A percentile compares a stretch with the other conserved stretches of the same genome.
Conservation (phyloP, 2,113 vertebrate species). For the Polyodon spathula region DNA sequence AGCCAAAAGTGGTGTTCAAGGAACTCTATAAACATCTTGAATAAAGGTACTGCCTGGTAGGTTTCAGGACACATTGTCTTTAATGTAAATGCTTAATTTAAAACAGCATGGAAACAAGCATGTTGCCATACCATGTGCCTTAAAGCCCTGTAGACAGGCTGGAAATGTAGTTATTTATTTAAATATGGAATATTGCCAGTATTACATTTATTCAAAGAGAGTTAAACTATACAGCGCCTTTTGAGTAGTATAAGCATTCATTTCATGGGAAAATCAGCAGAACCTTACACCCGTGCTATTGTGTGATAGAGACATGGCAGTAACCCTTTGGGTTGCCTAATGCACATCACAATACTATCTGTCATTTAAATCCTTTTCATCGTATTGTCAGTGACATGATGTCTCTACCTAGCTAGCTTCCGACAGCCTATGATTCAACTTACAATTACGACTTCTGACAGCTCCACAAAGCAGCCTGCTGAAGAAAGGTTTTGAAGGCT, state of each 20-base stretch:
- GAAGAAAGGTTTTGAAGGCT: neutral
- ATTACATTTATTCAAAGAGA: no score
- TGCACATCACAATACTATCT: neutral
- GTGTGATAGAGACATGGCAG: neutral
- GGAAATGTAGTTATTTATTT: no score
- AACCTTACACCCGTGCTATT: neutral
- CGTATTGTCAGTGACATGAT: neutral
- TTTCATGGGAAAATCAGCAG: neutral
- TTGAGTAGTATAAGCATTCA: neutral
- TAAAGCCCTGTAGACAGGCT: no score
- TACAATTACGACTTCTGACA: neutral
- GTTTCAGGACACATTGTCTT: no score
- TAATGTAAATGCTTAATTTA: no score
- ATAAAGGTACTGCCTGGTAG: no score
- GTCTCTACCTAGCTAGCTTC: neutral
- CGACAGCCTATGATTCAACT: neutral
- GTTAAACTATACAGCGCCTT: no score
- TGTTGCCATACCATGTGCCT: no score
- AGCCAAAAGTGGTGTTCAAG: no score
- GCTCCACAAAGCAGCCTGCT: neutral
- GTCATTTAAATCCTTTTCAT: neutral
- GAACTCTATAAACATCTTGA: no score
- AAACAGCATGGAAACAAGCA: no score
- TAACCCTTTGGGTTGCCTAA: neutral
- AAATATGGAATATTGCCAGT: no score